phyloP scores from a whole-genome alignment of 2,797 vertebrate species.

The Rhynchonycteris naso region DNA sequence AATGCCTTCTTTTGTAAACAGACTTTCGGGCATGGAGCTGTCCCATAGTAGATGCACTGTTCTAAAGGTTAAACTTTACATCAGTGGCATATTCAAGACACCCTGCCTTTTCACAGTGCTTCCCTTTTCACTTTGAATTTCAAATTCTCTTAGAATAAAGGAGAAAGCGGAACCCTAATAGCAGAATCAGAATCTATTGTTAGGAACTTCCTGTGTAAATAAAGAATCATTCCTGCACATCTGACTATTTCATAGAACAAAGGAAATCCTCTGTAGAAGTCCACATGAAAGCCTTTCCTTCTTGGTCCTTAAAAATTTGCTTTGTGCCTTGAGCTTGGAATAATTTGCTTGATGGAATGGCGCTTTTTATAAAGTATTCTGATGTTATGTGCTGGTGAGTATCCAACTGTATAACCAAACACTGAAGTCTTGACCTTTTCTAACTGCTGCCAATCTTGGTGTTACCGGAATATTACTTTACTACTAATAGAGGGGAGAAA shows the following conservation, averaged over 20 bases:
- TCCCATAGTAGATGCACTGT: neutral
- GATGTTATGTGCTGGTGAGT: neutral
- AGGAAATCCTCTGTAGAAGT: constrained; percentile 72
- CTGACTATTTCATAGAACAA: constrained; percentile 60
- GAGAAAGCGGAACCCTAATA: constrained; percentile 49
- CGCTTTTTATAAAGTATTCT: constrained; percentile 14
- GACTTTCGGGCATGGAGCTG: constrained; percentile 6
- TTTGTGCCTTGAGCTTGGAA: neutral
- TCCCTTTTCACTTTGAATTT: constrained; percentile 40
- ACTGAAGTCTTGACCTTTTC: neutral
- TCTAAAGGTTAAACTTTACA: constrained; percentile 57
- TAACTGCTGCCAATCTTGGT: neutral
- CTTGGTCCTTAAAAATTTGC: constrained; percentile 73
- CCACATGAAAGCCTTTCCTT: constrained; percentile 71
- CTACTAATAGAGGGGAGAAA: neutral
- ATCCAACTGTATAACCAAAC: neutral
- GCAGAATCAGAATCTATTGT: constrained; percentile 75
- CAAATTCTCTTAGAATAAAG: constrained; percentile 69
- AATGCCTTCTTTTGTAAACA: constrained; percentile 68
- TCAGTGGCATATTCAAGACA: constrained; percentile 62
- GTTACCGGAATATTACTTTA: neutral
- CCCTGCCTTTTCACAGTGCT: constrained; percentile 48
- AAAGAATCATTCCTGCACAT: constrained; percentile 47
- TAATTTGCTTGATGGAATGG: neutral
- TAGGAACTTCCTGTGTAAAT: constrained; percentile 70